Conservation (phyloP, 2,888 invertebrate species). For the Pyrochroa serraticornis region DNA sequence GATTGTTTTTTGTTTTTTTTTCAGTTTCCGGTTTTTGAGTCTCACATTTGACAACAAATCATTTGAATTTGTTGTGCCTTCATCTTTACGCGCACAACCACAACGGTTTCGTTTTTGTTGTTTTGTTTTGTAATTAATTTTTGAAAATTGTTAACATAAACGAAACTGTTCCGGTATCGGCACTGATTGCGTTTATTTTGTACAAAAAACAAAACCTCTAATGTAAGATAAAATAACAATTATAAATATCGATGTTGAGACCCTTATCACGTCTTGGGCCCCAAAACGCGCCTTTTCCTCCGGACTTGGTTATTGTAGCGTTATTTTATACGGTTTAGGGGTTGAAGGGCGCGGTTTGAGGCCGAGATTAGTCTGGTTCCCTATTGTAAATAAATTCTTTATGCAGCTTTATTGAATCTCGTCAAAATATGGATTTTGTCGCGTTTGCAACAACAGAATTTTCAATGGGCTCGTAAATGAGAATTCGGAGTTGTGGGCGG, state of each 20-base stretch:
- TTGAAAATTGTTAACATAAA: neutral
- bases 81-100: conserved; percentile 53
- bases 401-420: conserved; percentile 30
- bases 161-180: conserved; percentile 24
- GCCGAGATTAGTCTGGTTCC: conserved; percentile 16
- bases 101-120: conserved; percentile 18
- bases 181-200: conserved; percentile 46
- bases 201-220: conserved; percentile 43
- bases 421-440: conserved; percentile 12
- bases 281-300: conserved; percentile 2
- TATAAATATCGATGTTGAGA: conserved; percentile 44
- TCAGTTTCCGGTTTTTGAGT: conserved; percentile 11
- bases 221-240: conserved; percentile 47
- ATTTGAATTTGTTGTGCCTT: conserved; percentile 53
- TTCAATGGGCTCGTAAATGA: neutral
- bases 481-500: neutral
- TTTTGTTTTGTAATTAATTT: conserved; percentile 19
- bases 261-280: conserved; percentile 17
- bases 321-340: conserved; percentile 10
- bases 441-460: neutral
- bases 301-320: neutral
- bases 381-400: conserved; percentile 34
- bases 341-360: neutral
- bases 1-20: conserved; percentile 24
- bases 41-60: conserved; percentile 41